Base-by-base conservation (phyloP, 2,888 invertebrate species). In the Morpho achilles region DNA sequence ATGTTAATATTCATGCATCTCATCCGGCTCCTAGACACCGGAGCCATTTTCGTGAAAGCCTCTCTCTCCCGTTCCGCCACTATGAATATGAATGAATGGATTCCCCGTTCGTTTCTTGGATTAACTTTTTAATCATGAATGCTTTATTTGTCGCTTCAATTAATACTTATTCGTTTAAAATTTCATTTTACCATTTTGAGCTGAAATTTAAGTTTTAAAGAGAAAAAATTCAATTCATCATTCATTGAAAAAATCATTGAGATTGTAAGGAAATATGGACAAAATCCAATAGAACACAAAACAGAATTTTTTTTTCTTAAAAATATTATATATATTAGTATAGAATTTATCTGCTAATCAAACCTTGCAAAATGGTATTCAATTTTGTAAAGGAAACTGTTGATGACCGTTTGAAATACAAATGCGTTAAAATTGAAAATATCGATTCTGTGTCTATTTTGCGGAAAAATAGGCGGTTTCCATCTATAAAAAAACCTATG, bases 1-100 rank as follows among this genome's bases (percentile, higher is more conserved):
- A 78, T 77, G 87, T 90, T 90, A 90, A 90, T 90, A 90, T 90
- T 90, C 88, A 90, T 89, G 87, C 87, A 86, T 85, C 87, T 87
- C 86, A 80, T 86, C 82, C 80, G 75, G 74, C 74, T 80, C 82
- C 84, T 84, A 81, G 82, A 79, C 80, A 80, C 76, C 74, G 75
- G 32, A 82, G 79, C 87, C 85, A 86, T 89, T 89, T 87, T 84
- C 87, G 82, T 84, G 86, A 87, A 86, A 87, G 87, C 86, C 79
- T 79, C 75, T 32, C 32, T 32, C 41, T 80, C 76, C 76, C 75
- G 78, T 73, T 80, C 75, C 68, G 68, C 75, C 74, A 77, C 81
- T 84, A 85, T 88, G 88, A 87, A 88, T 89, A 88, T 89, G 88
- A 88, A 89, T 87, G 85, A 81, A 82, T 82, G 80, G 47, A 84